Evolutionary conservation across 2,797 vertebrate species (phyloP).

Genomic region (Falco biarmicus): DNA sequence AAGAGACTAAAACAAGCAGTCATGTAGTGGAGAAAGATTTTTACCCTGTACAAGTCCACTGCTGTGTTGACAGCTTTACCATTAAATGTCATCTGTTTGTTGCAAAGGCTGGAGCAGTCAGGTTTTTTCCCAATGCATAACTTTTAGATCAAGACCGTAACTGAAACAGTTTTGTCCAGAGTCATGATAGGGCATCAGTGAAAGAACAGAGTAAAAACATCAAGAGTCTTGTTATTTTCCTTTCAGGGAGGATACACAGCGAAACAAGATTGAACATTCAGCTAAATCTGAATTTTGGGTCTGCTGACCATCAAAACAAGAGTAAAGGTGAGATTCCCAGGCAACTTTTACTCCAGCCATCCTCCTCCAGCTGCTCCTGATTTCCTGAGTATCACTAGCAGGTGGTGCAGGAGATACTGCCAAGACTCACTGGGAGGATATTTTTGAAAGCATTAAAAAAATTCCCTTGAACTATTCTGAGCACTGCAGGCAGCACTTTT

Average conservation of each 20-base stretch:
- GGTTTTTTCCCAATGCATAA: not conserved
- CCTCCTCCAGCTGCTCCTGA: not conserved
- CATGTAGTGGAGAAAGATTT: not conserved
- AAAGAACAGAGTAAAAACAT: not conserved
- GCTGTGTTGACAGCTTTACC: not conserved
- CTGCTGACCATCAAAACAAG: not conserved
- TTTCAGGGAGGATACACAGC: not conserved
- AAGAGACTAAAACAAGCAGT: not conserved
- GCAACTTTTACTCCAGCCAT: not conserved
- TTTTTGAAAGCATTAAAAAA: conserved; percentile 31
- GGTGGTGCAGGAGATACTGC: not conserved
- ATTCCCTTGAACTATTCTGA: conserved; percentile 1
- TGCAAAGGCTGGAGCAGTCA: not conserved
- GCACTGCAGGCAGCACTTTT: conserved; percentile 2
- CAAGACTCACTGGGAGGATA: not conserved
- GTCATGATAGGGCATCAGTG: not conserved
- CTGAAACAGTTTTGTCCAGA: not conserved
- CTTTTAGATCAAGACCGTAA: not conserved
- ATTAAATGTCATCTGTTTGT: not conserved
- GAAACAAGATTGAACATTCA: not conserved
- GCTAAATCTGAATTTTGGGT: not conserved
- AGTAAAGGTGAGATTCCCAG: not conserved
- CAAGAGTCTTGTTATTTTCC: not conserved
- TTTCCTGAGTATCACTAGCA: not conserved
- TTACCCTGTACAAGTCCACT: not conserved